A percentile compares a stretch with the other conserved stretches of the same genome.
Conservation (phyloP, 2,888 invertebrate species). For the Xylota segnis region DNA sequence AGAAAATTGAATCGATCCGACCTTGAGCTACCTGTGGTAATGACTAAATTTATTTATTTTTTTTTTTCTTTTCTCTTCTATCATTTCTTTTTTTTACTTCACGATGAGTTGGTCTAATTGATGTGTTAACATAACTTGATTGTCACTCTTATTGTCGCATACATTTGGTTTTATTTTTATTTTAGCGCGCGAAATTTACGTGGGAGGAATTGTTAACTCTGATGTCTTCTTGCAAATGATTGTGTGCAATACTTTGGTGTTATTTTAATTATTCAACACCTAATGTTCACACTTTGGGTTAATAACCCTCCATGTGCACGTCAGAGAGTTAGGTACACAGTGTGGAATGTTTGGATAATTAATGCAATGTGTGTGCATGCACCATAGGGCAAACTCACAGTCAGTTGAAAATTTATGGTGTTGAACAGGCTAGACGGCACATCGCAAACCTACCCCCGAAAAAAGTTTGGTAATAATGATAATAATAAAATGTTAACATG, state of each 20-base stretch:
- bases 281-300: constrained; percentile 54
- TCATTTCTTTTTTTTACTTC: constrained; percentile 5
- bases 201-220: constrained; percentile 54
- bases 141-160: constrained; percentile 54
- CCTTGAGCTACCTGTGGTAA: constrained; percentile 65
- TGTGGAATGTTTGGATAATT: constrained; percentile 44
- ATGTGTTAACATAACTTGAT: constrained; percentile 57
- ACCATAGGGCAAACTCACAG: constrained; percentile 34
- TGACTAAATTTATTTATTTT: constrained; percentile 27
- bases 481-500: constrained; percentile 41
- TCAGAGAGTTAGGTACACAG: constrained; percentile 28
- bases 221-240: constrained; percentile 28
- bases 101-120: constrained; percentile 49
- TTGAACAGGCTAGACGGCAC: constrained; percentile 43
- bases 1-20: constrained; percentile 50
- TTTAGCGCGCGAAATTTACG: constrained; percentile 18
- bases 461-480: constrained; percentile 58
- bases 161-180: background rate
- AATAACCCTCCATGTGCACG: constrained; percentile 54
- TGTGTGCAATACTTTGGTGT: constrained; percentile 27
- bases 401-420: constrained; percentile 40
- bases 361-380: constrained; percentile 56
- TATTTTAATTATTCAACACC: constrained; percentile 62
- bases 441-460: constrained; percentile 20
- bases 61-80: constrained; percentile 1